Evolutionary conservation across 2,888 invertebrate species (phyloP), one percentile per base, ranked within the genome.

Genomic region (Agrotis puta): DNA sequence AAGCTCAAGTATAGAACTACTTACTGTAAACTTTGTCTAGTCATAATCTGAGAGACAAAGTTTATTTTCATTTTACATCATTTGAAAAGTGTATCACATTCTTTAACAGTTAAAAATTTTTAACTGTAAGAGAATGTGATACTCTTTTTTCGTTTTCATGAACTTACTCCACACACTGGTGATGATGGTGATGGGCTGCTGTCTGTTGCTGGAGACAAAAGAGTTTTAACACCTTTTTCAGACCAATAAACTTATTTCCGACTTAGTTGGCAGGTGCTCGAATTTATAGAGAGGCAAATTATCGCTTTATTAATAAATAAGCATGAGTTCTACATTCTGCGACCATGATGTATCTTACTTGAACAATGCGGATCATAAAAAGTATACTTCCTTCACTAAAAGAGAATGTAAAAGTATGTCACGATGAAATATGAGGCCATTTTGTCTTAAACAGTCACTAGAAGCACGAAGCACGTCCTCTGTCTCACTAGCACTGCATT

Each of bases 401-500:
- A 61, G 56, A 73, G 81, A 84, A 82, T 70, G 82, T 74, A 48
- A 81, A 83, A 85, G 83, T 86, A 71, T 85, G 69, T 85, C 85
- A 83, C 65, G 62, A 79, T 86, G 85, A 86, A 70, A 75, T 83
- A 85, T 81, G 71, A 74, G 83, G 76, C 68, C 73, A 85, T 88
- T 81, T 87, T 87, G 85, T 84, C 77, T 85, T 72, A 85, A 85
- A 85, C 83, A 88, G 85, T 85, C 85, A 88, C 85, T 85, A 85
- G 82, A 81, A 85, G 77, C 83, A 85, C 87, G 82, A 88, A 88
- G 92, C 95, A 95, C 95, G 95, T 94, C 86, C 90, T 87, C 89
- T 70, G 89, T 88, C 87, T 87, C 90, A 88, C 88, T 89, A 90
- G 90, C 89, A 88, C 90, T 94, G 95, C 95, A 95, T 95, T 96